Base-by-base conservation (phyloP, 2,113 vertebrate genomes). In the Misgurnus mizolepis region DNA sequence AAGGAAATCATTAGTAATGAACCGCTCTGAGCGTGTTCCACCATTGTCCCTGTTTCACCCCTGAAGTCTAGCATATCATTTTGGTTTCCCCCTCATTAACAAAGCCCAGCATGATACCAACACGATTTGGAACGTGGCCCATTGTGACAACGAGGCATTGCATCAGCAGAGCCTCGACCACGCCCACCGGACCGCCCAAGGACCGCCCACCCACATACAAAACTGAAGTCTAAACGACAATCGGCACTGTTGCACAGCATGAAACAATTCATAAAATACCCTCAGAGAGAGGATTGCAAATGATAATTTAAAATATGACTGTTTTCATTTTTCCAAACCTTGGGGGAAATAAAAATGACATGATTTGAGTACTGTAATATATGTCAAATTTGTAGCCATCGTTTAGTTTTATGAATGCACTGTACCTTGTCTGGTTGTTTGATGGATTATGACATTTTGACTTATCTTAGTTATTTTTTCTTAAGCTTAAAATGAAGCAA, bases 1-100 rank as follows among this genome's bases (percentile, higher is more conserved):
- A 45, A 81, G 64, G 58, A 62, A 89, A 77, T 83, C 85, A 81
- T 84, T 82, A 78, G 80, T 80, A 87, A 90, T 90, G 86, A 90
- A 85, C 83, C 70, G 85, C 83, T 80, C 80, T 70, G 84, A 41
- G 62, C 87, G 83, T 84, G 87, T 75, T 83, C 58, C 34, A 58
- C 80, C 45, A 67, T 64, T 65, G 53, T 67, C 47, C 79, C 75
- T 61, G 56, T 79, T 64, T 85, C 67, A 82, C 81, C 49, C 81
- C 66, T 17, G 45, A 70, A 64, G 66, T 40, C 65, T 76, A 62
- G 53, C 73, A 45, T 61, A 69, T 3, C 17, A 56, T 83, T 83
- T 72, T n/a, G 43, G 27, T 74, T 72, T 39, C 79, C 65, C 67
- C 22, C 41, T 81, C 74, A 78, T 81, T 60, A 81, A 18, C 55